Percentiles rank a stretch among this genome's conserved stretches.
Evolutionary conservation across 2,113 vertebrate species (phyloP).

Genomic region (Tragelaphus buxtoni): DNA sequence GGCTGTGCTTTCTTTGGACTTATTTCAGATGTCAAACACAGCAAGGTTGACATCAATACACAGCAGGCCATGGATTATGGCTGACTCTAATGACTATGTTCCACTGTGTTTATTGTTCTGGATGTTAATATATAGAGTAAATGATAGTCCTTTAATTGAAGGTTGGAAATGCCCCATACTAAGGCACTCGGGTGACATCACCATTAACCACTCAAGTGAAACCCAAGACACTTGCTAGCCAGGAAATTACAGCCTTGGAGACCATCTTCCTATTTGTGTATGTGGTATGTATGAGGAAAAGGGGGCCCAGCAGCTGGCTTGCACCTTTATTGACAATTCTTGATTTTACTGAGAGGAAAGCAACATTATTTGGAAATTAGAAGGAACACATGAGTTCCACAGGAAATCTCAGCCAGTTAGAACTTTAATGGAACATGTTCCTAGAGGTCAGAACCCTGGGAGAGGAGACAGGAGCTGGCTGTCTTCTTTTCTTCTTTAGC

Average conservation of each 20-base stretch:
- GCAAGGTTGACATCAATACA: constrained; percentile 54
- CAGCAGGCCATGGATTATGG: constrained; percentile 69
- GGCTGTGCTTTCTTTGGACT: constrained; percentile 43
- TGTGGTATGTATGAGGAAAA: not conserved
- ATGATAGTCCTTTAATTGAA: constrained; percentile 76
- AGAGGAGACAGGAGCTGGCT: not conserved
- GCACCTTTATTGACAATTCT: not conserved
- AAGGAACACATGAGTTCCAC: constrained; percentile 28
- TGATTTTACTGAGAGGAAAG: constrained; percentile 8
- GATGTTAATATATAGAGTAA: constrained; percentile 83
- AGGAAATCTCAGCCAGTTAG: not conserved
- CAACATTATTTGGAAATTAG: constrained; percentile 52
- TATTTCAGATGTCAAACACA: constrained; percentile 61
- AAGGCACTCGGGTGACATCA: constrained; percentile 62
- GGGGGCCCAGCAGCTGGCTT: not conserved
- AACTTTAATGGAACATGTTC: not conserved
- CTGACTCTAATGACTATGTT: constrained; percentile 71
- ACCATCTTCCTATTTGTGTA: constrained; percentile 65
- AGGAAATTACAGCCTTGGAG: constrained; percentile 66
- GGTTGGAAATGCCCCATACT: constrained; percentile 59
- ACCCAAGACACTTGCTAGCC: constrained; percentile 69
- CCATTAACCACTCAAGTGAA: constrained; percentile 71
- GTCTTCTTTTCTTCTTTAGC: not conserved
- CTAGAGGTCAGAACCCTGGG: not conserved
- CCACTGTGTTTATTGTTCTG: constrained; percentile 68